phyloP scores from a whole-genome alignment of 2,113 vertebrate species.

The Cepphus grylle region DNA sequence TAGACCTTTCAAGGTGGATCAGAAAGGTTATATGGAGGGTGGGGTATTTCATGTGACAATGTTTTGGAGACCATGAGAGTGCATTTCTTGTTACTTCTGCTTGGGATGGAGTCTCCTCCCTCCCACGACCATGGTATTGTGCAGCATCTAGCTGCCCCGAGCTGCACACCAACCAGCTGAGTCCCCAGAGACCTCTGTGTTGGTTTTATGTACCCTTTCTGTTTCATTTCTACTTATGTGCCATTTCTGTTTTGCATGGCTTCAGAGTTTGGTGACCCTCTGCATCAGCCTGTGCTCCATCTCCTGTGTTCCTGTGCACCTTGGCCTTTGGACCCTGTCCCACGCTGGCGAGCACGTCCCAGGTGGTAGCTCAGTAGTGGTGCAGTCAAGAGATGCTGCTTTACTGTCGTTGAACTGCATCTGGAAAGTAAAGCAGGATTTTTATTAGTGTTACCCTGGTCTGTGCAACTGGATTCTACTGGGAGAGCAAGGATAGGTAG shows the following conservation, averaged over 20 bases:
- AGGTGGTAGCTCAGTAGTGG: background rate
- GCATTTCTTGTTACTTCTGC: background rate
- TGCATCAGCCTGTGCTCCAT: background rate
- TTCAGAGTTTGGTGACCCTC: background rate
- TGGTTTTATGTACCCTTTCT: background rate
- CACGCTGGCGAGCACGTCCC: background rate
- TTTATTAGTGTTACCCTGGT: background rate
- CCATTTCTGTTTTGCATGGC: background rate
- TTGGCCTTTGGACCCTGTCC: background rate
- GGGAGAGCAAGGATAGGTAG: background rate
- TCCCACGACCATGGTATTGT: accelerated
- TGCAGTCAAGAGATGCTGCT: background rate
- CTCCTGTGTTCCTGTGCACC: background rate
- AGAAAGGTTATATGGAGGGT: background rate
- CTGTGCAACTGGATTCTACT: background rate
- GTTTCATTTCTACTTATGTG: background rate
- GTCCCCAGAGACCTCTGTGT: background rate
- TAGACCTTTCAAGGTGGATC: background rate
- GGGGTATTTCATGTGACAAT: background rate
- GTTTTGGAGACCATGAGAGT: background rate
- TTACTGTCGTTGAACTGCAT: background rate
- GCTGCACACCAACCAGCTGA: background rate
- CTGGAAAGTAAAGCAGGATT: background rate
- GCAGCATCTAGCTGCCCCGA: background rate
- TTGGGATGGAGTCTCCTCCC: background rate